phyloP scores from a whole-genome alignment of 1,140 invertebrate species.

The Condylostylus longicornis region DNA sequence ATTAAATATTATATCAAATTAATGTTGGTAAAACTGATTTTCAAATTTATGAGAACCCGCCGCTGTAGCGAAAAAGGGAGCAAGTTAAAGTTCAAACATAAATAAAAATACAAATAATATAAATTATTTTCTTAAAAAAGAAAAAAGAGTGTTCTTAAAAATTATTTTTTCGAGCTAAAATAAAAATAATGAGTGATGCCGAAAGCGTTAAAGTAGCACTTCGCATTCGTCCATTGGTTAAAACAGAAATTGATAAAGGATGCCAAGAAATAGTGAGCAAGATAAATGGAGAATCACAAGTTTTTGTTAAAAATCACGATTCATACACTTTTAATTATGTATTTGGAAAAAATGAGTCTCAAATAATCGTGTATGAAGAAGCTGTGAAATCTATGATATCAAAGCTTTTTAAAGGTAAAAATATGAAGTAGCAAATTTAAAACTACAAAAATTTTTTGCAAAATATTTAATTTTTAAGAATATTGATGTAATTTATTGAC shows the following conservation, averaged over 20 bases:
- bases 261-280: conserved; percentile 50
- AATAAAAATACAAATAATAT: too few species aligned
- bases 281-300: conserved; percentile 44
- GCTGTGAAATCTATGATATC: conserved; percentile 60
- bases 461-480: not conserved
- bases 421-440: not conserved
- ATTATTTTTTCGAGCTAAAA: too few species aligned
- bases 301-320: conserved; percentile 48
- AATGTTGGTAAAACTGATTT: too few species aligned
- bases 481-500: not conserved
- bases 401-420: conserved; percentile 63
- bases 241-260: conserved; percentile 50
- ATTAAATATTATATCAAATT: too few species aligned
- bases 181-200: conserved; percentile 6
- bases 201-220: conserved; percentile 48
- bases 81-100: too few species aligned
- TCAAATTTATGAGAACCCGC: too few species aligned
- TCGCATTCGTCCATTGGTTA: conserved; percentile 61
- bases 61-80: too few species aligned
- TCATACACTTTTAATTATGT: conserved; percentile 83
- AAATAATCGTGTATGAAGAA: conserved; percentile 60
- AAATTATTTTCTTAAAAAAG: too few species aligned
- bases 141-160: too few species aligned
- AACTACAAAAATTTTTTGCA: not conserved
- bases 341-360: conserved; percentile 49